Percentiles rank a stretch among this genome's conserved stretches.
These are phyloP conservation scores for Pocota personata DNA, from an alignment of 2,888 invertebrate species.

Conservation along the genomic window DNA sequence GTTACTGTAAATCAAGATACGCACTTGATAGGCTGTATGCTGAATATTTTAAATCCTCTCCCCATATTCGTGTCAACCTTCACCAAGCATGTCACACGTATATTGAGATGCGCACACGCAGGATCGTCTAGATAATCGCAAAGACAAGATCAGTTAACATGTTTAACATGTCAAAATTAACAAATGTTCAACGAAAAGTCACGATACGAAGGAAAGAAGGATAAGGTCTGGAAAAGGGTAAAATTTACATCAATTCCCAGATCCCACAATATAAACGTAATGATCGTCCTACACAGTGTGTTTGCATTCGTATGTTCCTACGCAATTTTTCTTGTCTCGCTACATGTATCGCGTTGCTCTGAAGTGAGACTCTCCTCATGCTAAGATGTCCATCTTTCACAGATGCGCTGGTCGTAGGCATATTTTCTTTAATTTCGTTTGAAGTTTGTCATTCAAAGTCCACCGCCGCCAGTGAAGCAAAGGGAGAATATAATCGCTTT, in stretches of 20 bases:
- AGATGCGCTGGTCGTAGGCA: constrained; percentile 1
- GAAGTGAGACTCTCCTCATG: neutral
- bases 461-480: neutral
- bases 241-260: constrained; percentile 34
- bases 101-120: constrained; percentile 22
- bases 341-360: neutral
- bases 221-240: neutral
- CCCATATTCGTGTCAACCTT: constrained; percentile 34
- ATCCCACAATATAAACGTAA: constrained; percentile 45
- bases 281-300: constrained; percentile 51
- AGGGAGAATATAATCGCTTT: neutral
- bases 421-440: constrained; percentile 15
- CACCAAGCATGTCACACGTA: constrained; percentile 23
- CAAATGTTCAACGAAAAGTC: constrained; percentile 45
- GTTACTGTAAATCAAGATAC: constrained; percentile 14
- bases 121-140: constrained; percentile 22
- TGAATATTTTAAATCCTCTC: neutral
- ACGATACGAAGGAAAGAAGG: constrained; percentile 2
- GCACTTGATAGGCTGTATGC: neutral
- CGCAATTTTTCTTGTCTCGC: constrained; percentile 22
- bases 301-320: constrained; percentile 36
- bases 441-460: constrained; percentile 1
- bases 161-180: constrained; percentile 57
- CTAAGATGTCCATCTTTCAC: neutral
- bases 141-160: constrained; percentile 53